These are phyloP conservation scores for Xiphydria camelus DNA, from an alignment of 2,888 invertebrate genomes.

Conservation along the genomic window DNA sequence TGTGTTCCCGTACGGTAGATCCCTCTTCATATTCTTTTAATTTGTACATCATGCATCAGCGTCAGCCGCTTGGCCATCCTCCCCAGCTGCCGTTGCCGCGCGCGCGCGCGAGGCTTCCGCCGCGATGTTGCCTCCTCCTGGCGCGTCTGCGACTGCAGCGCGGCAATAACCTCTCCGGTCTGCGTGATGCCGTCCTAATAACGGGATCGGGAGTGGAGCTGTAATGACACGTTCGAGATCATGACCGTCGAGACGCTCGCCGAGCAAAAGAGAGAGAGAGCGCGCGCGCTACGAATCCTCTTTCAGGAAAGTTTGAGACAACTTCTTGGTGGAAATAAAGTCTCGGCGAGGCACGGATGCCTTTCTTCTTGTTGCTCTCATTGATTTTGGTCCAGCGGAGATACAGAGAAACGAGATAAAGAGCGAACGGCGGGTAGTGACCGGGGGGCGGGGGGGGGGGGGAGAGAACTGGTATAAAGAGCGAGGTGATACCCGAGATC, in stretches of 20 bases:
- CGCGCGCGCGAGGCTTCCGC: conserved; percentile 12
- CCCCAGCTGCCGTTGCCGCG: conserved; percentile 23
- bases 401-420: not conserved
- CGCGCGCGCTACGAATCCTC: no score
- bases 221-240: not conserved
- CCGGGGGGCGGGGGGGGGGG: not conserved
- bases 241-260: no score
- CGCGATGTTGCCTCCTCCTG: conserved; percentile 17
- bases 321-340: no score
- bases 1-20: conserved; percentile 8
- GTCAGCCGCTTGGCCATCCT: conserved; percentile 27
- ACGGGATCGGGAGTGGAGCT: conserved; percentile 30
- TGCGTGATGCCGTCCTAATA: conserved; percentile 39
- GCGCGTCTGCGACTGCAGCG: no score
- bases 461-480: not conserved
- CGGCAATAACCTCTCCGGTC: conserved; percentile 29
- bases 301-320: no score
- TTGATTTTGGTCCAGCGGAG: no score
- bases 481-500: not conserved
- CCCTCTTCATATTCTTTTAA: conserved; percentile 24
- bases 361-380: no score
- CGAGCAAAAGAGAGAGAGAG: no score
- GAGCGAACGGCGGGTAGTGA: not conserved
- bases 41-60: conserved; percentile 36
- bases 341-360: no score